These are phyloP conservation scores for Chionis minor DNA, from an alignment of 2,113 vertebrate genomes.

Conservation along the genomic window DNA sequence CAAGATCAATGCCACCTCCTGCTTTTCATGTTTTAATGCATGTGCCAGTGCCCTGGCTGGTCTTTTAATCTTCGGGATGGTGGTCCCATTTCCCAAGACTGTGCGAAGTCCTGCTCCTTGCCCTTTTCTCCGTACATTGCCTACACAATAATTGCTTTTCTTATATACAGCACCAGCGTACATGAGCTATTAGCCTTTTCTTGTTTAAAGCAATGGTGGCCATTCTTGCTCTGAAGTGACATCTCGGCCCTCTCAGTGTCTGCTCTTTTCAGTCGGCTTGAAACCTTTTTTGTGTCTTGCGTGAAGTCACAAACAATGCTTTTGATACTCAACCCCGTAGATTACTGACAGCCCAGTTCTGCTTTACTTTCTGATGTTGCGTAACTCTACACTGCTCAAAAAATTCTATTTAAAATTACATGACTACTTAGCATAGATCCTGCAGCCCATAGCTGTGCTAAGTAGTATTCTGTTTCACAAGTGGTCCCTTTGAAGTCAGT, in stretches of 20 bases:
- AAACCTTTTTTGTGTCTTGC: background rate
- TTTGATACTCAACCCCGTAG: background rate
- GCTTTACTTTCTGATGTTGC: conserved; percentile 1
- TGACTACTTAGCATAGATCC: background rate
- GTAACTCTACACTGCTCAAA: conserved; percentile 5
- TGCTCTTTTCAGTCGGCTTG: background rate
- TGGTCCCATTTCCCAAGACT: background rate
- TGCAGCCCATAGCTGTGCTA: background rate
- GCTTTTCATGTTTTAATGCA: background rate
- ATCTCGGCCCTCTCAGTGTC: background rate
- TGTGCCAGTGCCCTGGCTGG: background rate
- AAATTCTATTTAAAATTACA: background rate
- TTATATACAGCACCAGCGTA: background rate
- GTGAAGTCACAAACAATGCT: background rate
- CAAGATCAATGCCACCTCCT: background rate
- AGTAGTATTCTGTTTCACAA: conserved; percentile 55
- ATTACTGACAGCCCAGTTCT: background rate
- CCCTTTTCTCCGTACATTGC: background rate
- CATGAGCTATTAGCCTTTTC: background rate
- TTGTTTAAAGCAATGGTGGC: background rate
- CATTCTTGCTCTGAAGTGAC: background rate
- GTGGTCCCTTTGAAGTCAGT: conserved; percentile 41
- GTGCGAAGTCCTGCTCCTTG: background rate
- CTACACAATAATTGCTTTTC: background rate
- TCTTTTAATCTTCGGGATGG: background rate